These are phyloP conservation scores for Isotomurus palustris DNA, from an alignment of 2,888 invertebrate species.

Conservation along the genomic window DNA sequence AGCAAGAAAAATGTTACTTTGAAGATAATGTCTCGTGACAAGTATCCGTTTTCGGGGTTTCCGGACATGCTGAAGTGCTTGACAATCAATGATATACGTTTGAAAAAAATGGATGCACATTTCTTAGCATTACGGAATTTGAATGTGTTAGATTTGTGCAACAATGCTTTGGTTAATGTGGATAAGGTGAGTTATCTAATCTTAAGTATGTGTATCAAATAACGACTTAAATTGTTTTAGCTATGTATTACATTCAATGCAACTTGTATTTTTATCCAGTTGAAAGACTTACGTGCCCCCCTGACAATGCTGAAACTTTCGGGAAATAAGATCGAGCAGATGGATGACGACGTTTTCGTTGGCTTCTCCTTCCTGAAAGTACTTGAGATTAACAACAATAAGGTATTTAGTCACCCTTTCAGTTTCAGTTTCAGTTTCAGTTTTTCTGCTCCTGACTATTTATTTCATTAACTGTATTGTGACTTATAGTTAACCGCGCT, in stretches of 20 bases:
- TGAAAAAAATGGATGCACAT: too few relatives aligned
- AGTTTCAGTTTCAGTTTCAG: background rate
- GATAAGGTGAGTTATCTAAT: conserved; percentile 6
- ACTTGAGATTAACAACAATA: conserved; percentile 22
- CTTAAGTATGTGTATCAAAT: background rate
- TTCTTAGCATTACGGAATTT: too few relatives aligned
- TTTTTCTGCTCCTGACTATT: background rate
- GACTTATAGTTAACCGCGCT: conserved; percentile 14
- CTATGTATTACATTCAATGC: too few relatives aligned
- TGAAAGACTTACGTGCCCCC: conserved; percentile 2
- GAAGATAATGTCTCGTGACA: too few relatives aligned
- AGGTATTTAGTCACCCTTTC: conserved; percentile 11
- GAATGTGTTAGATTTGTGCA: conserved; percentile 8
- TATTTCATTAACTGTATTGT: conserved; percentile 1
- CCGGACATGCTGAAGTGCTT: too few relatives aligned
- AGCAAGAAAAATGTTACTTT: too few relatives aligned
- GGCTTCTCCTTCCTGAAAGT: conserved; percentile 7
- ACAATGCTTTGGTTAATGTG: conserved; percentile 12
- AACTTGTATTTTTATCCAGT: too few relatives aligned
- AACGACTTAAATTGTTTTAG: background rate
- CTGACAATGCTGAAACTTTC: conserved; percentile 14
- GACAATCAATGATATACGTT: too few relatives aligned
- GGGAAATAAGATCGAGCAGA: conserved; percentile 14
- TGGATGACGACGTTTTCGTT: conserved; percentile 19
- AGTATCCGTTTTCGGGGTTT: too few relatives aligned